Conservation (phyloP, 1,140 invertebrate species). For the Papilio polyxenes region DNA sequence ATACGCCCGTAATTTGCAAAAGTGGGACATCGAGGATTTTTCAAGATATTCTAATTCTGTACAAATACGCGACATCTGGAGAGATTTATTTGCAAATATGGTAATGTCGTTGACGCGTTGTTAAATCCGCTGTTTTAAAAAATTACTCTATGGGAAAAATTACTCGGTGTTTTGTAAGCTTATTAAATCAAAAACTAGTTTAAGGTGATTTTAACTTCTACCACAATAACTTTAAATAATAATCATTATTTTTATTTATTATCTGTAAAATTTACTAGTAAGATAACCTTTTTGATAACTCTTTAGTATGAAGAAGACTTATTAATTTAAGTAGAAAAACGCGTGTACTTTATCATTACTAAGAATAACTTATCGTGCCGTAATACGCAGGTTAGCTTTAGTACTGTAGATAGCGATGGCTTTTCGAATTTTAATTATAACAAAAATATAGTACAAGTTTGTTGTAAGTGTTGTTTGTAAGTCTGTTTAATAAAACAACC, state of each 20-base stretch:
- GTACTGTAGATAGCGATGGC: background rate
- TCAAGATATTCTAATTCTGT: conserved; percentile 27
- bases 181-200: too few relatives aligned
- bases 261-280: too few relatives aligned
- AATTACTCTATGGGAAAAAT: background rate
- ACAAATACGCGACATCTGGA: conserved; percentile 29
- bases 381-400: background rate
- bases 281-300: too few relatives aligned
- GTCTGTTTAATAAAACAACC: too few relatives aligned
- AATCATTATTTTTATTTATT: too few relatives aligned
- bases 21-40: conserved; percentile 35
- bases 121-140: background rate
- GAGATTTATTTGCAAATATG: background rate
- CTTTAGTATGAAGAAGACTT: too few relatives aligned
- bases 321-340: background rate
- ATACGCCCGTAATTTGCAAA: conserved; percentile 23
- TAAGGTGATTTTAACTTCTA: too few relatives aligned
- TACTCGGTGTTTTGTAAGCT: background rate
- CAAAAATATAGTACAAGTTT: background rate
- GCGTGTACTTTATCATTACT: background rate
- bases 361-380: background rate
- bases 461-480: too few relatives aligned
- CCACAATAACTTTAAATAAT: too few relatives aligned
- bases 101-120: background rate
- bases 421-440: background rate